Evolutionary conservation across 2,797 vertebrate species (phyloP), one percentile per base, ranked within the genome.

Genomic region (Myripristis jacobus): DNA sequence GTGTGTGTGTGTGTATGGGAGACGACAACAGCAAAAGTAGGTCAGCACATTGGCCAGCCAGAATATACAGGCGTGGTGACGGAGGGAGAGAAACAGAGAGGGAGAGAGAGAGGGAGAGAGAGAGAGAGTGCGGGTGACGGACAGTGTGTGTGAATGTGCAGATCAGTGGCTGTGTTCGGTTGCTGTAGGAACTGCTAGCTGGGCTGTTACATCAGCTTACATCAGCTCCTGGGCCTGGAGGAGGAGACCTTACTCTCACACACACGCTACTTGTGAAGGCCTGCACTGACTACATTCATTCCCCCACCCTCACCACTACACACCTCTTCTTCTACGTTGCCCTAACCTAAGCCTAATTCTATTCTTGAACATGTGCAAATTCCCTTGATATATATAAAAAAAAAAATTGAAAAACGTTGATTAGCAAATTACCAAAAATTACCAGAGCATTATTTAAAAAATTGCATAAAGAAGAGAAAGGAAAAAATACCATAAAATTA

Each of bases 1-100:
- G 55, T 29, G 25, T 43, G 66, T 61, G 52, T 58, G 60, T 52
- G 75, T 10, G 73, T 51, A 68, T 41, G 75, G 8, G 69, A 75
- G 83, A 86, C 79, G 73, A 89, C 79, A 85, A 84, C 77, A 82
- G 83, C 58, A 82, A 91, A 93, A 93, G 92, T 94, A 93, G 93
- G 92, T 94, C 91, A 93, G 87, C 18, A 79, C 86, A 75, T 77
- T 88, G 87, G 85, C 75, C 82, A 76, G 88, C 86, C 82, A 89
- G 88, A 87, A 88, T 77, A 87, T 87, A 87, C 91, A 90, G 83
- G 85, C 90, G 81, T 85, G 76, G 77, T 87, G 80, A 62, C 84
- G 24, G 46, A 61, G 43, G 56, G 9, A 29, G 55, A 41, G 19
- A 29, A 52, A 51, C 7, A 43, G 36, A 80, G 70, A 65, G 67